A percentile compares a stretch with the other conserved stretches of the same genome.
These are phyloP conservation scores for Lepidurus apus DNA, from an alignment of 1,140 invertebrate species.

Conservation along the genomic window DNA sequence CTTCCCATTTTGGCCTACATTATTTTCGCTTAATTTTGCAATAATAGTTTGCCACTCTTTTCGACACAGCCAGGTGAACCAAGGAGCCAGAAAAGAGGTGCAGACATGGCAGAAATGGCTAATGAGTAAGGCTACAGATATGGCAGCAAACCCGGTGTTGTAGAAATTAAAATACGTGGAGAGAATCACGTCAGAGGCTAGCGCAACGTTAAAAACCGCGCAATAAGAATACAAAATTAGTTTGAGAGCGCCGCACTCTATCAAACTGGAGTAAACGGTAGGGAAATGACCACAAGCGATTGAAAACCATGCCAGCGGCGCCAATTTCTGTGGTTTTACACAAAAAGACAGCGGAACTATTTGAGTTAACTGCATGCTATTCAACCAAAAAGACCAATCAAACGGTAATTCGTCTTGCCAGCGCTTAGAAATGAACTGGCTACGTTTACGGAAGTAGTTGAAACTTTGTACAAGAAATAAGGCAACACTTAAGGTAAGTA, in stretches of 20 bases:
- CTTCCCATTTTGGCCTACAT: neutral
- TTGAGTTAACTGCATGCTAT: neutral
- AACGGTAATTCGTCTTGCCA: neutral
- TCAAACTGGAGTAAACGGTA: neutral
- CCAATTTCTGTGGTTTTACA: neutral
- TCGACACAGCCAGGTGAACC: neutral
- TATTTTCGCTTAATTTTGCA: neutral
- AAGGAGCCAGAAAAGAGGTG: neutral
- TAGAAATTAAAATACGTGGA: neutral
- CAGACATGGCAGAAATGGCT: neutral
- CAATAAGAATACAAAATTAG: neutral
- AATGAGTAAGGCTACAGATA: neutral
- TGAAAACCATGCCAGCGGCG: neutral
- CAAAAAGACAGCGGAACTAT: neutral
- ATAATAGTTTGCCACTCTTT: neutral
- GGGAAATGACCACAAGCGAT: neutral
- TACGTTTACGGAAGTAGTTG: neutral
- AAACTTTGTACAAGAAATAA: neutral
- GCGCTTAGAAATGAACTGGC: neutral
- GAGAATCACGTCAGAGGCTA: neutral
- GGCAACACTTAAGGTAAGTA: neutral
- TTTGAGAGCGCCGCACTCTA: neutral
- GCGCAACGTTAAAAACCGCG: neutral
- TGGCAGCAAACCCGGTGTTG: neutral
- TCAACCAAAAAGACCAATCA: neutral